Base-by-base conservation (phyloP, 2,888 invertebrate genomes). In the Ormia ochracea region DNA sequence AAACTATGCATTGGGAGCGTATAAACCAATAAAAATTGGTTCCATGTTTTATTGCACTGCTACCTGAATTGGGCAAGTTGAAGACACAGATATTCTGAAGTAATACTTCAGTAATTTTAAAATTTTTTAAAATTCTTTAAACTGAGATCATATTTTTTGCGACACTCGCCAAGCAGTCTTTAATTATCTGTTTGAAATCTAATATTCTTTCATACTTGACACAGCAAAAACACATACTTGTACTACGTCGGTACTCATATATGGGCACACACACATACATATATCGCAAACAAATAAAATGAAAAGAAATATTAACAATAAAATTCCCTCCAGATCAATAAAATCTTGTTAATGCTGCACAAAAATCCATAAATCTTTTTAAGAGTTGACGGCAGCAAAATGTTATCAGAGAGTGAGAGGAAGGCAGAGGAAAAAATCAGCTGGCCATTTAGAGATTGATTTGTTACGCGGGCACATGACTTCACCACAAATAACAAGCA, bases 391-490 rank as follows among this genome's bases (percentile, higher is more conserved):
- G 9, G n/a, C n/a, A n/a, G 38, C 59, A 50, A 36, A 65, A 59
- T 58, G 61, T 59, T 61, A 10, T 33, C n/a, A 36, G 50, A 48
- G 10, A 31, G 9, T 7, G 33, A 58, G 26, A 61, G 43, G 23
- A 48, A 61, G 45, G 43, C 9, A 59, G 19, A 1, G 12, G 12
- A 38, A n/a, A 68, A 79, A 80, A 80, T 76, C 80, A 80, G 66
- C 61, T 76, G 76, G 72, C 48, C 72, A 72, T 61, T 76, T 72
- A 56, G 76, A 80, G 80, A 80, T 80, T 80, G 80, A 80, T 80
- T 80, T 76, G 80, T 80, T 80, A 80, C 80, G 80, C 80, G 72
- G 70, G 72, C 80, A 80, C 68, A 56, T 66, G 66, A 80, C 56
- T 43, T 61, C n/a, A 61, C 59, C 68, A 45, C 61, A 69, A 59